Percentiles rank a stretch among this genome's conserved stretches.
These are phyloP conservation scores for Orthochromis indermauri DNA, from an alignment of 2,113 vertebrate genomes.

Conservation along the genomic window DNA sequence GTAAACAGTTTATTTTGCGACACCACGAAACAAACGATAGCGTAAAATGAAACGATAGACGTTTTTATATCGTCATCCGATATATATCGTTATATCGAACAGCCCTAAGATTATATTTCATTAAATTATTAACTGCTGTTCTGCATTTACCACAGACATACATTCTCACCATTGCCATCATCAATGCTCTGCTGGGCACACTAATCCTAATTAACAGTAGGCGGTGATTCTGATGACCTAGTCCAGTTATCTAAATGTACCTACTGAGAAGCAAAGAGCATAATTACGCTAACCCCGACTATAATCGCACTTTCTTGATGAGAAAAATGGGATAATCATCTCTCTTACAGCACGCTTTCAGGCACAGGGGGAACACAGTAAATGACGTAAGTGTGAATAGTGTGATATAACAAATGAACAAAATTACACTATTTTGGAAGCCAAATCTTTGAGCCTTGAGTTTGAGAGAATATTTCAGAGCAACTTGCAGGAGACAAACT, in stretches of 20 bases:
- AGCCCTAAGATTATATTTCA: background rate
- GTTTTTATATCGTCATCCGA: fast-evolving
- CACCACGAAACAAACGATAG: background rate
- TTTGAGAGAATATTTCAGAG: background rate
- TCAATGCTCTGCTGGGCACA: background rate
- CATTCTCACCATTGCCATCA: background rate
- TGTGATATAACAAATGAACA: background rate
- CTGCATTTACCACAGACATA: background rate
- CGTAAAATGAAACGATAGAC: fast-evolving
- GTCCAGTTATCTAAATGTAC: slow-evolving; percentile 11
- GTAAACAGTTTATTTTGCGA: background rate
- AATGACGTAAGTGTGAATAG: background rate
- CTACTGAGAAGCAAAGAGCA: background rate
- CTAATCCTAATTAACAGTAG: slow-evolving; percentile 31
- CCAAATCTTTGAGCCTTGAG: background rate
- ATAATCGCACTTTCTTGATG: background rate
- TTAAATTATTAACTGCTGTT: background rate
- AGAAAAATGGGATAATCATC: background rate
- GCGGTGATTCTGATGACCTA: background rate
- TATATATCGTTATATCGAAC: background rate
- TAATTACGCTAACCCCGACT: background rate
- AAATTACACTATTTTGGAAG: background rate
- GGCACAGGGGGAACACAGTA: background rate
- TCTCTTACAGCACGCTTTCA: background rate
- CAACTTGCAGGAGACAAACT: background rate